Base-by-base conservation (phyloP, 2,113 vertebrate species). In the Promerops cafer region DNA sequence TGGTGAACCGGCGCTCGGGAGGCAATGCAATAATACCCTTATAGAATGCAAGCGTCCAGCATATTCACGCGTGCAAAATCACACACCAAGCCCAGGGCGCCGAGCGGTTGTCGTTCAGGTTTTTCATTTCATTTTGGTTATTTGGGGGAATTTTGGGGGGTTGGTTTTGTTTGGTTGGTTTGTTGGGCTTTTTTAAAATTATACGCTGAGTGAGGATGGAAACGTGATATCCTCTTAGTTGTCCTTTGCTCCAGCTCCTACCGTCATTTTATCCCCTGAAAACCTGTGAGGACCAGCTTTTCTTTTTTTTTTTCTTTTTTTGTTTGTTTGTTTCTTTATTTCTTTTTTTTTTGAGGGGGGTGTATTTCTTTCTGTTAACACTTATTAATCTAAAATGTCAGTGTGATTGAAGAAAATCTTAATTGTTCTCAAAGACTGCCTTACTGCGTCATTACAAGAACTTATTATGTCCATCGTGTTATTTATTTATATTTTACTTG, bases 401-500 rank as follows among this genome's bases (percentile, higher is more conserved):
- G 52, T 31, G 52, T 90, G 65, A 80, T 24, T 69, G 64, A 96
- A 53, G 33, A 95, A 91, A 92, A 71, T 39, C 44, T 45, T 93
- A 71, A 87, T 92, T 93, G 74, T 95, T 93, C 83, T 86, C 80
- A 52, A 75, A 83, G 68, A 83, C 65, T 91, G 27, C 79, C 68
- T 30, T 72, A 86, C 68, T 91, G 78, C 30, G 4, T 69, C 28
- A 33, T 82, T 93, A 75, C 21, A 18, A 93, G 94, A 97, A 83
- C 8, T 72, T 84, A 70, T 19, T 82, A 56, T 94, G 39, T 45
- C 63, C 47, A 59, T 21, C 3, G 3, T 47, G 3, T 81, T 97
- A 78, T 89, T 96, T 96, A 92, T 95, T 93, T 95, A 61, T 64
- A 75, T 83, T 91, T 90, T 63, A 77, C 59, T 90, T 61, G 42